phyloP scores from a whole-genome alignment of 2,797 vertebrate species.

The Chanos chanos region DNA sequence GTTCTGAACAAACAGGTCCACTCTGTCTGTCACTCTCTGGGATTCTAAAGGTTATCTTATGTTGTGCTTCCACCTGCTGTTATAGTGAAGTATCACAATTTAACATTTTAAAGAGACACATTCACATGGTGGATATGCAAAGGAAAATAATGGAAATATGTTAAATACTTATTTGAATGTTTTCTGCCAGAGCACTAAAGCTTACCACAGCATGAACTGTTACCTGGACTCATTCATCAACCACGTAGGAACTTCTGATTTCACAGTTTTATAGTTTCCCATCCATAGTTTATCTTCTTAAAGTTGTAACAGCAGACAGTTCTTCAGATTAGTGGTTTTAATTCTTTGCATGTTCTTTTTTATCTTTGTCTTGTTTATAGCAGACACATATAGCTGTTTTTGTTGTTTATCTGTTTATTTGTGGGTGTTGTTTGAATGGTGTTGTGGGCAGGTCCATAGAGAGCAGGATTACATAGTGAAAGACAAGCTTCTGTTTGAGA shows the following conservation, averaged over 20 bases:
- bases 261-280: background rate
- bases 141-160: too few species aligned
- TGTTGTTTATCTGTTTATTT: slow-evolving; percentile 13
- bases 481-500: slow-evolving; percentile 91
- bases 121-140: too few species aligned
- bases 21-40: too few species aligned
- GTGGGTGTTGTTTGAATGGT: background rate
- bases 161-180: slow-evolving; percentile 70
- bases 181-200: slow-evolving; percentile 82
- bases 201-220: slow-evolving; percentile 92
- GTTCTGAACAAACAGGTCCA: too few species aligned
- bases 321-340: too few species aligned
- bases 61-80: too few species aligned
- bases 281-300: background rate
- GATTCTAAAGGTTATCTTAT: too few species aligned
- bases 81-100: too few species aligned
- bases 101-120: too few species aligned
- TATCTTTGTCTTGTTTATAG: too few species aligned
- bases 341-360: too few species aligned
- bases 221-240: slow-evolving; percentile 91
- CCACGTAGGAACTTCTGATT: slow-evolving; percentile 75
- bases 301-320: background rate
- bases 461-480: slow-evolving; percentile 97
- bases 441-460: slow-evolving; percentile 78
- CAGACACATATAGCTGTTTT: background rate